Evolutionary conservation across 53 echinoderm and acorn worm species (phyloP), one percentile per base, ranked within the genome.

Genomic region (Patiria pectinifera): DNA sequence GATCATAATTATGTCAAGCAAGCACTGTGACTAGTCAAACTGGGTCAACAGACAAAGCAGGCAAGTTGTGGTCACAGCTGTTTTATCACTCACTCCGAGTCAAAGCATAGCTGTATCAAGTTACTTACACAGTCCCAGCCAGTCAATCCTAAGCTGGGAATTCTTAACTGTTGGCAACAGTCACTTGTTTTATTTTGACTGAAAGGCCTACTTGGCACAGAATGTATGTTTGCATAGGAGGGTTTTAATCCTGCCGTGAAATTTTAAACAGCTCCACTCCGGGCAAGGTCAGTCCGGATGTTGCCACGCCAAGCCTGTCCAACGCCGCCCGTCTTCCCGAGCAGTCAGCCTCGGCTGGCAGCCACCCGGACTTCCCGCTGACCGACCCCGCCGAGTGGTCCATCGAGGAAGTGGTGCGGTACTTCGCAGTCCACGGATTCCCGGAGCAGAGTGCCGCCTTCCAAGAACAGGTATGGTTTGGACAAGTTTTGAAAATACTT

Each of bases 221-320:
- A 35, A 35, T 35, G 35, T 35, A 1, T 35, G 35, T 35, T 35
- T 35, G 35, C 35, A 35, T 35, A 35, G 35, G 35, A 35, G 35
- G 35, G 15, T 13, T 13, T 66, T 66, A 66, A 60, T 60, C 60
- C 60, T 60, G 60, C 12, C 35, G 35, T 35, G 35, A 35, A 35
- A 60, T 60, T 2, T 60, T 60, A 11, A 60, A 23, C 45, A 81
- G 90, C 81, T 46, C 90, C 5, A 81, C 81, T 11, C 44, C 86
- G n/a, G 92, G 96, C 22, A 92, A 91, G 45, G 62, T 71, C 48
- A 92, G 92, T 7, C 95, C 95, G 2, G 96, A 97, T 62, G 97
- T 96, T 2, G 97, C 96, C 82, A 96, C 95, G 25, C 96, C 97
- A 11, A 96, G 93, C 92, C 95, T 93, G 81, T 94, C 96, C 4